Base-by-base conservation (phyloP, 1,140 invertebrate species). In the Pachyrhynchus sulphureomaculatus region DNA sequence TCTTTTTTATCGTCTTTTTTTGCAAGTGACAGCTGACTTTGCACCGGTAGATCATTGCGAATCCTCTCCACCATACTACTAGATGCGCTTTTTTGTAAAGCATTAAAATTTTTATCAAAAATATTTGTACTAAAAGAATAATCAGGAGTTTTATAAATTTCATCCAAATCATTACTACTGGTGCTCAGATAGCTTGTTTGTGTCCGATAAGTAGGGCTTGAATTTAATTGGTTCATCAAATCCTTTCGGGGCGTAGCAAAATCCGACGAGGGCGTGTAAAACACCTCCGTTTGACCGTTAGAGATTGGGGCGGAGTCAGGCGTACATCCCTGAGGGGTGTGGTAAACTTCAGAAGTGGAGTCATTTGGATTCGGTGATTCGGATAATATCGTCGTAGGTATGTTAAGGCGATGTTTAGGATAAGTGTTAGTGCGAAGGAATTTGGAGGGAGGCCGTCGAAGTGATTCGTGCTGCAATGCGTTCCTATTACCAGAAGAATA, bases 81-180 rank as follows among this genome's bases (percentile, higher is more conserved):
- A 6, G 72, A 72, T 10, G 63, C 67, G 4, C 69, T 71, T 55
- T 74, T 74, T 54, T 68, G 69, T 34, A 72, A 45, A 24, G 66
- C 62, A 56, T 66, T 67, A 29, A 72, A 72, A 52, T 69, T 67
- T 18, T 61, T 49, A 32, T 64, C 47, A 36, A 71, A 72, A 18
- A 67, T 18, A 53, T 70, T 64, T 9, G 42, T 55, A n/a, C 49
- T 59, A 17, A 64, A 51, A 36, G 41, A 54, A 3, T 29, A 53
- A 13, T 72, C 68, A 0, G 72, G 71, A 0, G 72, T 74, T 26
- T 62, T 48, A 54, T 69, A 74, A 47, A 68, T 52, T 13, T 62
- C 60, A 24, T 47, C 42, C 62, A 13, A 56, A 9, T 71, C 69
- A 29, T 24, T 67, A 42, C 65, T 70, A 1, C 53, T 56, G 36